Evolutionary conservation across 2,113 vertebrate species (phyloP).

Genomic region (Pipa parva): DNA sequence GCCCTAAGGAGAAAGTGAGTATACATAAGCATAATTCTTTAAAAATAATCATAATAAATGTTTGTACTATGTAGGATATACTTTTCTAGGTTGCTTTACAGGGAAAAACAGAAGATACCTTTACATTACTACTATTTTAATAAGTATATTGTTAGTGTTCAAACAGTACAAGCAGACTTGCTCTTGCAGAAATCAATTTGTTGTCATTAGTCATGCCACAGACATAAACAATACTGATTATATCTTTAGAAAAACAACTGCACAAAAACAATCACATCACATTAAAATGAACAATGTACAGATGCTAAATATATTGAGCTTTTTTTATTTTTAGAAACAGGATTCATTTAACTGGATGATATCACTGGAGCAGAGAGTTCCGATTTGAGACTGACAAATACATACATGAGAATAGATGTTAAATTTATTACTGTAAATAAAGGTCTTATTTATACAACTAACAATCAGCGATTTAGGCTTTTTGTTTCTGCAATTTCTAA

Average conservation of each 20-base stretch:
- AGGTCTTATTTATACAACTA: too few species aligned
- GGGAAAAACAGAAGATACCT: neutral
- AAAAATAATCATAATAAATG: too few species aligned
- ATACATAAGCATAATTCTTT: too few species aligned
- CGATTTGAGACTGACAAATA: too few species aligned
- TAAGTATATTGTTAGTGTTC: neutral
- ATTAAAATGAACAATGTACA: neutral
- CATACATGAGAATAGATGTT: too few species aligned
- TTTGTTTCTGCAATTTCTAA: too few species aligned
- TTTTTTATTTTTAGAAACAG: neutral
- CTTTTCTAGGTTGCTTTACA: too few species aligned
- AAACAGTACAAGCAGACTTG: neutral
- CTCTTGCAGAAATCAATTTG: conserved; percentile 8
- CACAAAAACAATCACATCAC: conserved; percentile 1
- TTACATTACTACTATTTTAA: neutral
- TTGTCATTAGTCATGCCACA: conserved; percentile 8
- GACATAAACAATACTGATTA: conserved; percentile 20
- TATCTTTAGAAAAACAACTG: conserved; percentile 7
- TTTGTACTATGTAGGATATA: too few species aligned
- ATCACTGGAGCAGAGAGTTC: neutral
- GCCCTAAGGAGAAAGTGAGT: too few species aligned
- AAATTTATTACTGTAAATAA: too few species aligned
- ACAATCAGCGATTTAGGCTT: too few species aligned
- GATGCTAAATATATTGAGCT: neutral
- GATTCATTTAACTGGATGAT: neutral